Base-by-base conservation (phyloP, 2,797 vertebrate genomes). In the Lagodon rhomboides region DNA sequence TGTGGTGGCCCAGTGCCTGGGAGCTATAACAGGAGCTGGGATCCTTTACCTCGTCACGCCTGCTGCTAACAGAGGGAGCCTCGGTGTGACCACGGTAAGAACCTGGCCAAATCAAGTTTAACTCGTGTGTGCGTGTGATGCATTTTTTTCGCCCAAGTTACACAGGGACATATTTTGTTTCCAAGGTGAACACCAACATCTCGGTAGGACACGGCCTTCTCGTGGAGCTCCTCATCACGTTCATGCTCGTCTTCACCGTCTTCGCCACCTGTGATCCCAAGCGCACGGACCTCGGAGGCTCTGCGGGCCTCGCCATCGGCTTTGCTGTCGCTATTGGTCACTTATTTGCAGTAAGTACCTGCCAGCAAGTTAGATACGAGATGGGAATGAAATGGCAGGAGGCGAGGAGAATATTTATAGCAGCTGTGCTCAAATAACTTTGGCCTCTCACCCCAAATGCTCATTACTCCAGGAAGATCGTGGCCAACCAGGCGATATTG, bases 241-340 rank as follows among this genome's bases (percentile, higher is more conserved):
- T 99, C 78, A 95, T 98, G 77, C 93, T 99, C 89, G 97, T 99
- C 86, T 98, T 99, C 92, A 98, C 98, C 27, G 94, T 99, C 85
- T 99, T 98, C 68, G 97, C 98, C 91, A 98, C 97, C 87, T 98
- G 98, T 82, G 98, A 99, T 87, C 92, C 96, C 77, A 98, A 98
- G 86, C 95, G 97, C 53, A 95, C 87, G 2, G 97, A 99, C 91
- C 96, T 98, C 23, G 95, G 95, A 5, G 97, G 98, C 73, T 98
- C 98, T 12, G 94, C 97, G 49, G 95, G 96, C 80, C 93, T 99
- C 82, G 96, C 97, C 64, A 98, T 99, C 68, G 98, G 98, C 88
- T 87, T 98, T 60, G 96, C 98, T n/a, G 98, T 99, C 15, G 92
- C 95, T 64, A 97, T 99, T 73, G 98, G 98, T 74, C 98, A 99